Percentiles rank a stretch among this genome's conserved stretches.
Conservation (phyloP, 2,113 vertebrate genomes). For the Crotalus horridus region DNA sequence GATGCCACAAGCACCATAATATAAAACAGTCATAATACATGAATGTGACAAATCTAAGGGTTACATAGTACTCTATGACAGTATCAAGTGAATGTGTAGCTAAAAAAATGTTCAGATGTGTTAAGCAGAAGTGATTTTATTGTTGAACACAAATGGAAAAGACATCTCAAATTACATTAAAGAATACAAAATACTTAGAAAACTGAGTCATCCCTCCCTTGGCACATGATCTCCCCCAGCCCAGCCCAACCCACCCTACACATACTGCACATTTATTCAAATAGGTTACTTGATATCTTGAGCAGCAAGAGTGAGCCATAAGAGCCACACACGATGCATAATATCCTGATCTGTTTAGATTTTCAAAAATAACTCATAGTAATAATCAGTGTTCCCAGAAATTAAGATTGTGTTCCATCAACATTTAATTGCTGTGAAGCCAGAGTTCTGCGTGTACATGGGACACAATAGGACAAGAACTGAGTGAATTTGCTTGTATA, state of each 20-base stretch:
- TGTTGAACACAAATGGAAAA: constrained; percentile 32
- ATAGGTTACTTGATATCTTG: not conserved
- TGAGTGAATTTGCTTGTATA: constrained; percentile 6
- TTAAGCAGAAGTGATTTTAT: constrained; percentile 32
- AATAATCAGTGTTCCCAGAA: constrained; percentile 2
- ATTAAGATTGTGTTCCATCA: constrained; percentile 9
- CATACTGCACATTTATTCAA: constrained; percentile 20
- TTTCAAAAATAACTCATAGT: not conserved
- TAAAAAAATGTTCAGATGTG: not conserved
- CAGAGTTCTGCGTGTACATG: not conserved
- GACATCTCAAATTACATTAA: constrained; percentile 14
- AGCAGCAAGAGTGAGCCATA: not conserved
- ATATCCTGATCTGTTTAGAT: not conserved
- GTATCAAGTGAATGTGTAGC: not conserved
- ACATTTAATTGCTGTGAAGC: not conserved
- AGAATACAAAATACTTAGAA: constrained; percentile 34
- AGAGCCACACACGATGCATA: not conserved
- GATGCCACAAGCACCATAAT: not conserved
- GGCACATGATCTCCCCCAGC: constrained; percentile 8
- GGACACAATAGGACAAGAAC: not conserved
- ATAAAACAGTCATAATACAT: not conserved
- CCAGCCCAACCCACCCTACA: not conserved
- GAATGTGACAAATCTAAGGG: not conserved
- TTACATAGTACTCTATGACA: not conserved
- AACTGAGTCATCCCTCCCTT: constrained; percentile 19